These are phyloP conservation scores for Pelvicachromis taeniatus DNA, from an alignment of 2,113 vertebrate species.

Conservation along the genomic window DNA sequence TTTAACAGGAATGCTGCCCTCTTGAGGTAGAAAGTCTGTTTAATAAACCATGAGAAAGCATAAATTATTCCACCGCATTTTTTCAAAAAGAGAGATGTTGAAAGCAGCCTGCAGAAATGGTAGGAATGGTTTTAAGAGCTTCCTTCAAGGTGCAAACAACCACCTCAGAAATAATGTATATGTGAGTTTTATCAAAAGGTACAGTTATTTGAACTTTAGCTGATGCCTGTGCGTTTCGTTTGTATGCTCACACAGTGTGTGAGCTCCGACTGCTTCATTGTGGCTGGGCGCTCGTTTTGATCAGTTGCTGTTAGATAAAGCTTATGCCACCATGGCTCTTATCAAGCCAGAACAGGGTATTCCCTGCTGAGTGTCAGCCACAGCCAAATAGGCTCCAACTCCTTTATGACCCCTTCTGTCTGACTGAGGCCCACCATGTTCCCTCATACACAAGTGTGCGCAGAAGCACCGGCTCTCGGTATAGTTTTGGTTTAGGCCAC, in stretches of 20 bases:
- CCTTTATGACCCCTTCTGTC: constrained; percentile 20
- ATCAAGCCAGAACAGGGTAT: constrained; percentile 73
- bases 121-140: background rate
- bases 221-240: background rate
- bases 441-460: background rate
- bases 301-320: constrained; percentile 42
- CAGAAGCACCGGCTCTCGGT: background rate
- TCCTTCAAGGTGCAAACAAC: background rate
- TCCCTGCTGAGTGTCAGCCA: constrained; percentile 65
- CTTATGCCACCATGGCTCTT: constrained; percentile 69
- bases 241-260: background rate
- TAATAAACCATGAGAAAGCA: background rate
- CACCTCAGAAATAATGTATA: background rate
- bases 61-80: background rate
- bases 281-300: constrained; percentile 38
- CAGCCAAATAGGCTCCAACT: constrained; percentile 54
- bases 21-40: background rate
- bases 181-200: background rate
- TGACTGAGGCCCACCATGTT: background rate
- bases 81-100: background rate
- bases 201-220: background rate
- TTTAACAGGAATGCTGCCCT: constrained; percentile 18
- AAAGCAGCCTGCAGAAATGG: background rate
- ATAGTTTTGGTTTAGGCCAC: background rate
- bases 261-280: constrained; percentile 8